phyloP scores from a whole-genome alignment of 2,888 invertebrate genomes.

The Campoletis raptor region DNA sequence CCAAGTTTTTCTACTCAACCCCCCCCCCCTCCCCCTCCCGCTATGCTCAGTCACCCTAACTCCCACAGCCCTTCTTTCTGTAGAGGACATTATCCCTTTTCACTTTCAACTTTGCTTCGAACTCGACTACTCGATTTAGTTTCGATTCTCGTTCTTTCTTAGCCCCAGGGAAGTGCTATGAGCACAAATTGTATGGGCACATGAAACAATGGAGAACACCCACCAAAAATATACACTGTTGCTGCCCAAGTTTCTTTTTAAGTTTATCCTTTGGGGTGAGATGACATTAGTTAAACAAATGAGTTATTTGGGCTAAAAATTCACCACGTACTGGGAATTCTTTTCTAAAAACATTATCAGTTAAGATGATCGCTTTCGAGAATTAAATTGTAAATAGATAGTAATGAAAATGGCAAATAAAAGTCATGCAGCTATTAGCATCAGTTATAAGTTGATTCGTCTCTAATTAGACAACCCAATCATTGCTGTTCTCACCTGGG shows the following conservation, averaged over 20 bases:
- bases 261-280: too few species aligned
- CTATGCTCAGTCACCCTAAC: not conserved
- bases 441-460: too few species aligned
- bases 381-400: not conserved
- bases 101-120: slow-evolving; percentile 55
- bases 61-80: slow-evolving; percentile 23
- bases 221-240: slow-evolving; percentile 7
- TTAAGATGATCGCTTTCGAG: not conserved
- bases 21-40: not conserved
- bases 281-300: not conserved
- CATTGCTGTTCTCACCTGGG: too few species aligned
- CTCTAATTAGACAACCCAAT: too few species aligned
- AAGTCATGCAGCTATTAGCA: not conserved
- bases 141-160: slow-evolving; percentile 31
- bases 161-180: not conserved
- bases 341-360: not conserved
- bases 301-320: not conserved
- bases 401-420: not conserved
- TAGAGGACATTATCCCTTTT: slow-evolving; percentile 52
- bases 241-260: not conserved
- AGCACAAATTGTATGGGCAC: slow-evolving; percentile 16
- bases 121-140: slow-evolving; percentile 45
- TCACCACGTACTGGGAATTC: not conserved
- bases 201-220: slow-evolving; percentile 24
- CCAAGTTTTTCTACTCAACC: slow-evolving; percentile 49